Base-by-base conservation (phyloP, 2,113 vertebrate species). In the Laterallus jamaicensis region DNA sequence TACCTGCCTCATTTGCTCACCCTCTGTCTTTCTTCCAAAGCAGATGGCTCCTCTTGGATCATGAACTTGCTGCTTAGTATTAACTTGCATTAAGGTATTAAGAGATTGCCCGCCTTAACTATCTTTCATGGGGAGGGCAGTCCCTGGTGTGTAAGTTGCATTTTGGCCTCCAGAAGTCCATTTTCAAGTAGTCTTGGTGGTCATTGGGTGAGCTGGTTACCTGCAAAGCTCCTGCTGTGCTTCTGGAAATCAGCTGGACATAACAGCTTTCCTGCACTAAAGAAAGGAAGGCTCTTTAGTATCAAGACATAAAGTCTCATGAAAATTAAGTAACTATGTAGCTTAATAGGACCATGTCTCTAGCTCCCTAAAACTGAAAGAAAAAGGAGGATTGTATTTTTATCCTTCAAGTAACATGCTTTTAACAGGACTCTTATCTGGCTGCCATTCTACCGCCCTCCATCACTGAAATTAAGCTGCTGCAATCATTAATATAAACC, bases 301-400 rank as follows among this genome's bases (percentile, higher is more conserved):
- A 87, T 83, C 71, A 77, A 92, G 64, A 77, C 52, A 54, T 54
- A 74, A 21, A 91, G 35, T 87, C 69, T 73, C 54, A 59, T 20
- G 22, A 87, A 85, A 90, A 73, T 96, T 87, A 79, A 91, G 17
- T 83, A 94, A 92, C 62, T 73, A 25, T 66, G 35, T 47, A 88
- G 19, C 60, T 92, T 92, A 78, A 71, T 49, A 71, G 24, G 44
- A 64, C 73, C 37, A 24, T 29, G 2, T 31, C 59, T 76, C 44
- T 66, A 24, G n/a, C n/a, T 90, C 40, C 49, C 42, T 78, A 66
- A 86, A 82, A 95, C 35, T 55, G 80, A 85, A 88, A 68, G 31
- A 88, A 87, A 90, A 96, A 80, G 28, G 24, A 92, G 13, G 19
- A 63, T 91, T 89, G 17, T 62, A 69, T 82, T 84, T 91, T 78